Conservation (phyloP, 2,888 invertebrate species). For the Phrixothrix hirtus region DNA sequence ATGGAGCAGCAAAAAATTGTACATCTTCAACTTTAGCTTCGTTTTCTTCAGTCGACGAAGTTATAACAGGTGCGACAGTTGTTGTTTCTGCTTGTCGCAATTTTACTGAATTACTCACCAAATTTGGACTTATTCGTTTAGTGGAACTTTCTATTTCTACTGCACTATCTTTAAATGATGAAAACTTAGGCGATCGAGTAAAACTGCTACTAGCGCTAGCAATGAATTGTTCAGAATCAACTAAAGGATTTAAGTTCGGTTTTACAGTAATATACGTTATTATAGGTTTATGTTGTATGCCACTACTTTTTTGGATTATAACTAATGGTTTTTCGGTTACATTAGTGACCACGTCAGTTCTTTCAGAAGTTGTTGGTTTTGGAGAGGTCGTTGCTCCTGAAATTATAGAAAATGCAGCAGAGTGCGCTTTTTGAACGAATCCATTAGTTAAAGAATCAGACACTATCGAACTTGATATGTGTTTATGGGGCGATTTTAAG, state of each 20-base stretch:
- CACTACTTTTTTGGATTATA: constrained; percentile 47
- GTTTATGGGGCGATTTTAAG: neutral
- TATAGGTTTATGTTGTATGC: constrained; percentile 44
- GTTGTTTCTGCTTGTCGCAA: constrained; percentile 39
- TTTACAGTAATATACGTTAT: constrained; percentile 23
- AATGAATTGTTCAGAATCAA: constrained; percentile 45
- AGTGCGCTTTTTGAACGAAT: constrained; percentile 50
- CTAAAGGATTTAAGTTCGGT: constrained; percentile 8
- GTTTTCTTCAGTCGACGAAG: constrained; percentile 69
- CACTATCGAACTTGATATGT: neutral
- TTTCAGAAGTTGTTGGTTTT: constrained; percentile 13
- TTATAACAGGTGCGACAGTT: constrained; percentile 64
- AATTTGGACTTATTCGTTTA: constrained; percentile 16
- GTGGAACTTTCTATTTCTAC: neutral
- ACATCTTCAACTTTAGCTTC: constrained; percentile 70
- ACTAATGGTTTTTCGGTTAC: constrained; percentile 40
- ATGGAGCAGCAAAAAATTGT: constrained; percentile 79
- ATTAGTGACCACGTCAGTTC: constrained; percentile 15
- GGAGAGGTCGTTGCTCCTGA: constrained; percentile 58
- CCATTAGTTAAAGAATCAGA: neutral
- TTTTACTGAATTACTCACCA: constrained; percentile 32
- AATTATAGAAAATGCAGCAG: constrained; percentile 64
- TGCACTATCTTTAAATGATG: constrained; percentile 1
- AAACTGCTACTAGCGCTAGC: constrained; percentile 48
- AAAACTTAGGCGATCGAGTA: constrained; percentile 18